Base-by-base conservation (phyloP, 2,888 invertebrate species). In the Clivina fossor region DNA sequence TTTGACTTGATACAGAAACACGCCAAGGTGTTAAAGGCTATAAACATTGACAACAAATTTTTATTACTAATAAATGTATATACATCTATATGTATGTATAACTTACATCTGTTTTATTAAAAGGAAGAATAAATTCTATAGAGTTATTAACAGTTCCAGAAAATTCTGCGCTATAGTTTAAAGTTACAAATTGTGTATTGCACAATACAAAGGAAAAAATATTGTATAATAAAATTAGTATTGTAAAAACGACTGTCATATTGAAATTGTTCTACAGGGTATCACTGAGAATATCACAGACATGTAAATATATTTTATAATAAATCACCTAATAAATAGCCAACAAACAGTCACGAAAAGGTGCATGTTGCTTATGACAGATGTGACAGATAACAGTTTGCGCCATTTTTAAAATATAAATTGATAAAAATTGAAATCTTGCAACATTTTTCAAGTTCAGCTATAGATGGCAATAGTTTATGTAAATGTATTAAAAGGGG, bases 1-100 rank as follows among this genome's bases (percentile, higher is more conserved):
- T 71, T 15, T 72, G 66, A 57, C 80, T 77, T 0, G 75, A 75
- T 19, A 63, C 60, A 5, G 51, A 58, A 1, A 68, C 63, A 38
- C 66, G 37, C 19, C 60, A 46, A 1, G 66, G 64, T 16, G 33
- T 30, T 32, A 32, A 8, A 13, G 46, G 13, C 60, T 58, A 28
- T 9, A 61, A 11, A 9, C 30, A 13, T 24, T 22, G 20, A 7
- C 2, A 30, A 32, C 13, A 7, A 20, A 32, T 35, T 11, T 4
- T 1, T 16, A 5, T 30, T 16, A 7, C 11, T 16, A n/a, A 33
- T 9, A 33, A n/a, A n/a, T 8, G 8, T 33, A 11, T 33, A 9
- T 9, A 33, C 35, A 8, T n/a, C n/a, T n/a, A n/a, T n/a, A n/a
- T 8, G 5, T 11, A 11, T 9, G 5, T 9, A 19, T 11, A 11